Base-by-base conservation (phyloP, 2,888 invertebrate species). In the Andrena camellia region DNA sequence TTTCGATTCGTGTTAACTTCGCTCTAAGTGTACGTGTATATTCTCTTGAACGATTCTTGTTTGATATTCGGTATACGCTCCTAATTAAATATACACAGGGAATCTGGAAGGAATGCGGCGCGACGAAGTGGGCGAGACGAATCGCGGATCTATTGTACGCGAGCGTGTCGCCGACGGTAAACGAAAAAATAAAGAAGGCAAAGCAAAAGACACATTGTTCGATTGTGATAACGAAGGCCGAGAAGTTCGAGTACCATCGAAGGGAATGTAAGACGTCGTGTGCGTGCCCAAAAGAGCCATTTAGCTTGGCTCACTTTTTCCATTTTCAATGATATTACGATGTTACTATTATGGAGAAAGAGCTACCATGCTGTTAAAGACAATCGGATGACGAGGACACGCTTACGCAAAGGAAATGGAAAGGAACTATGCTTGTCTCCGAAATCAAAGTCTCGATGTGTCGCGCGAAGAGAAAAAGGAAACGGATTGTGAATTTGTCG, bases 11-110 rank as follows among this genome's bases (percentile, higher is more conserved):
- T 71, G 66, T 87, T 81, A 42, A 64, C 70, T 76, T 78, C 74
- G 66, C 78, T 87, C 71, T 89, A 74, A 81, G 79, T 86, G 64
- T 86, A 83, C 72, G 52, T 66, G 59, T 81, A 73, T 73, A 83
- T 79, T 80, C 72, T 57, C 57, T 57, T 23, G 77, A 81, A 83
- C 50, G 52, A 70, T 73, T 63, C 66, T 76, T 70, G 77, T 85
- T 81, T 73, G 13, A 66, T 77, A 81, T 71, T 67, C 54, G 35
- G 82, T 31, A 70, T 66, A 64, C 29, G 54, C 50, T 31, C 42
- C 29, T 74, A 64, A 59, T 60, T 77, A 31, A 67, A 57, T 23
- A 26, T 23, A 23, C 57, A 57, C 57, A 4, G 26, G 10, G 23
- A 23, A 10, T 57, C 23, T 62, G 26, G 33, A 57, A 17, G 20